Conservation (phyloP, 2,888 invertebrate species). For the Agrotis exclamationis region DNA sequence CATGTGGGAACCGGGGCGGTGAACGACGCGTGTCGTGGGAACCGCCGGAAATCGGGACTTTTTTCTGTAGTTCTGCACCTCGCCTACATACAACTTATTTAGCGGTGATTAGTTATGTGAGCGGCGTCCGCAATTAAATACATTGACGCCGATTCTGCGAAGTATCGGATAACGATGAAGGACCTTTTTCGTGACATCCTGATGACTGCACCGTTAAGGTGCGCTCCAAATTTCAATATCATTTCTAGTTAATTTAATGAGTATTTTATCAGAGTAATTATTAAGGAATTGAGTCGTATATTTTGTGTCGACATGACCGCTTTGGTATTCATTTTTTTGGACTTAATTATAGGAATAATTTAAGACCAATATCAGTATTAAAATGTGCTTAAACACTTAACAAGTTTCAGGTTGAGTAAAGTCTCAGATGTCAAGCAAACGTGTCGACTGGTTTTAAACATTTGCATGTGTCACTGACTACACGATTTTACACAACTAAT, state of each 20-base stretch:
- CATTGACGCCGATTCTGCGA: conserved; percentile 62
- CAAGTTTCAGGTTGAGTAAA: conserved; percentile 15
- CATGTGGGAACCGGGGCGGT: conserved; percentile 86
- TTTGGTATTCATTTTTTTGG: conserved; percentile 5
- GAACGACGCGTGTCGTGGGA: conserved; percentile 84
- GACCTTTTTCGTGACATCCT: conserved; percentile 57
- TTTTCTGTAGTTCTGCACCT: conserved; percentile 72
- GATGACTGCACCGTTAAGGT: conserved; percentile 54
- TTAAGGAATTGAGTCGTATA: conserved; percentile 44
- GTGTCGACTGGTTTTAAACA: conserved; percentile 20
- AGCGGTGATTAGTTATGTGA: conserved; percentile 72
- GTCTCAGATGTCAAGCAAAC: conserved; percentile 13
- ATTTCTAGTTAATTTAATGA: conserved; percentile 49
- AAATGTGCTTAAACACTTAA: conserved; percentile 5
- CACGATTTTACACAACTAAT: conserved; percentile 52
- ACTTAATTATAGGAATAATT: conserved; percentile 29
- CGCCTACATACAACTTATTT: conserved; percentile 70
- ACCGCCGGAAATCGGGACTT: conserved; percentile 81
- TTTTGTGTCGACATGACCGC: conserved; percentile 36
- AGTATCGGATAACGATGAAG: conserved; percentile 56
- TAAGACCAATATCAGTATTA: conserved; percentile 14
- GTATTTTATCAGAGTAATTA: conserved; percentile 54
- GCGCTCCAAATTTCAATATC: conserved; percentile 58
- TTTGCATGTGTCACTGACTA: conserved; percentile 51
- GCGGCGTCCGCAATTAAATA: conserved; percentile 69